Evolutionary conservation across 2,113 vertebrate genomes (phyloP).

Genomic region (Pachycephala philippinensis): DNA sequence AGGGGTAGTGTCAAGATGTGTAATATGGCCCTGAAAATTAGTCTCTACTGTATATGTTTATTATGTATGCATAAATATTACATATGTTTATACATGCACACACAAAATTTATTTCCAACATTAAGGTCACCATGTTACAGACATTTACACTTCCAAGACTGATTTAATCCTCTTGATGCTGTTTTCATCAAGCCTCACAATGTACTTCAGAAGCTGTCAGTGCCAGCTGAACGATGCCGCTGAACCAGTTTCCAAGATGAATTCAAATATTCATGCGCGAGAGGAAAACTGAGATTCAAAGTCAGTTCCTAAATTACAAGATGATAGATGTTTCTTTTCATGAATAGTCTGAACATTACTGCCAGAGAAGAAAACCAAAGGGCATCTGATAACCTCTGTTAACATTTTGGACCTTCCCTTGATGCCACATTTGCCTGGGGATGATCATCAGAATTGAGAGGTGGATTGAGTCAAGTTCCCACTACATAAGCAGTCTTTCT

Average conservation of each 20-base stretch:
- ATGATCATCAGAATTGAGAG: rapidly evolving
- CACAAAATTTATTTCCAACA: neutral
- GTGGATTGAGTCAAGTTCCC: neutral
- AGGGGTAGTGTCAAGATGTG: neutral
- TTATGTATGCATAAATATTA: neutral
- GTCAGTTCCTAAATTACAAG: neutral
- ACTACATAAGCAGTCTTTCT: neutral
- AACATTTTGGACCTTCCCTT: neutral
- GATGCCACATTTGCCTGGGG: neutral
- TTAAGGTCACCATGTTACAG: neutral
- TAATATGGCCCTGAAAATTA: neutral
- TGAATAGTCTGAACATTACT: neutral
- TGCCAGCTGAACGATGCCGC: neutral
- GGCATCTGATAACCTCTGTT: neutral
- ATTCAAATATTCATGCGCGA: neutral
- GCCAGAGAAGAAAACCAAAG: neutral
- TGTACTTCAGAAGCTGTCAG: neutral
- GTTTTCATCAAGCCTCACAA: neutral
- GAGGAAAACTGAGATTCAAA: slow-evolving; percentile 6
- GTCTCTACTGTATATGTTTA: neutral
- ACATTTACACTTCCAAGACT: slow-evolving; percentile 6
- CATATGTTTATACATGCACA: neutral
- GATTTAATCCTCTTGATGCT: neutral
- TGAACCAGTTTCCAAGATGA: neutral
- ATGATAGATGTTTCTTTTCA: neutral